Base-by-base conservation (phyloP, 2,797 vertebrate species). In the Diceros bicornis region DNA sequence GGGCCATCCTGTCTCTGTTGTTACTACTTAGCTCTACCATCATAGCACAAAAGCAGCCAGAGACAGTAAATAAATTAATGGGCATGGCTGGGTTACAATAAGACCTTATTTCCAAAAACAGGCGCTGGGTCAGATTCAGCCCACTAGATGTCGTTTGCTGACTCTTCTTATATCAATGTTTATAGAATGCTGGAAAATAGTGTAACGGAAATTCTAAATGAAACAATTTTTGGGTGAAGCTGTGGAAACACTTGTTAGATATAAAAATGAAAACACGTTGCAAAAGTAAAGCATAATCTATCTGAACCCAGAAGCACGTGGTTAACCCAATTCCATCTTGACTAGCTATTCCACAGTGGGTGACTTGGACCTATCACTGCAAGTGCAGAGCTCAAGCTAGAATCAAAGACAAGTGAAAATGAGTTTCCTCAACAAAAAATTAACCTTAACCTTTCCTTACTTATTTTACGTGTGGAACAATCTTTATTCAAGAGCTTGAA, bases 321-420 rank as follows among this genome's bases (percentile, higher is more conserved):
- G 27, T 77, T 41, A 62, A 23, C 34, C 78, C 7, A 0, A n/a
- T 10, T 27, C 23, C 69, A 32, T 68, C 4, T 57, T 32, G 71
- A 84, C 18, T 21, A 77, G 7, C 10, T 47, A 18, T 34, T 91
- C 2, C 32, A 27, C 14, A 89, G 2, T 13, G 47, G 1, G 17
- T 47, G 6, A 47, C 50, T 13, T 13, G 34, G 32, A 37, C 2
- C 23, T 52, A 18, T 25, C 86, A 44, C 25, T 23, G 4, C 20
- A 79, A 92, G n/a, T 4, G 0, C 2, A 6, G 20, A 68, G 21
- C 1, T 44, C 2, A 79, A 25, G 29, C 59, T 29, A 61, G 20
- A 79, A 59, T 77, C 86, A 81, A 84, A 85, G 62, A 52, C 32
- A 95, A 72, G 16, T 27, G 25, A 81, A 97, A 87, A 79, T 61